Conservation (phyloP, 2,113 vertebrate species). For the Agelaius tricolor region DNA sequence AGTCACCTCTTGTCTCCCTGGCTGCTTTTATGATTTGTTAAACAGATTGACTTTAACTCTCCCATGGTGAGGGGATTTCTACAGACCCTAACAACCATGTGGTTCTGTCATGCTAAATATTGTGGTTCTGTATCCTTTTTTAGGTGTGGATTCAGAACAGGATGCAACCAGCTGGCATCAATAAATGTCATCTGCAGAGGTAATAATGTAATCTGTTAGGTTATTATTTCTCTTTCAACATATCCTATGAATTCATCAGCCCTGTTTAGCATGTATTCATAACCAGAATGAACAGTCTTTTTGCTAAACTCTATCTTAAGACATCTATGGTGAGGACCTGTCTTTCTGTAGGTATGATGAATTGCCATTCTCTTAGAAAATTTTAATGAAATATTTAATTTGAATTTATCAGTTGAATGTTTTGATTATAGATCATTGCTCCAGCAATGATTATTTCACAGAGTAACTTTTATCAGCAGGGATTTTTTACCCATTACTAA, state of each 20-base stretch:
- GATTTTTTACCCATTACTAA: not conserved
- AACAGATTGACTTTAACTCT: slow-evolving; percentile 19
- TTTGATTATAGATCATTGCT: not conserved
- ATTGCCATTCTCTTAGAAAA: not conserved
- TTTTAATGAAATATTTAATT: not conserved
- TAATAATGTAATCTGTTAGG: not conserved
- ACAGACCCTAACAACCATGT: not conserved
- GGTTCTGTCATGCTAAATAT: not conserved
- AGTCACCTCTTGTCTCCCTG: not conserved
- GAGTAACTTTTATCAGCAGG: not conserved
- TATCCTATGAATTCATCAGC: not conserved
- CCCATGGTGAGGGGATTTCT: not conserved
- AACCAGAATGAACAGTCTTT: not conserved
- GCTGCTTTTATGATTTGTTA: slow-evolving; percentile 26
- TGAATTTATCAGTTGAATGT: not conserved
- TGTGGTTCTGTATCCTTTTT: not conserved
- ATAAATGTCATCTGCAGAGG: slow-evolving; percentile 1
- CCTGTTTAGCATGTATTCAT: not conserved
- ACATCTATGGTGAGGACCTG: not conserved
- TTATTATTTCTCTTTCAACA: not conserved
- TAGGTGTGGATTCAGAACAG: not conserved
- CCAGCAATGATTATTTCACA: not conserved
- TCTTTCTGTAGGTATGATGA: not conserved
- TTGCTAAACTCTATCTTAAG: not conserved
- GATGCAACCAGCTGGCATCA: not conserved